These are phyloP conservation scores for Ectropis crepuscularia DNA, from an alignment of 2,888 invertebrate genomes.

Conservation along the genomic window DNA sequence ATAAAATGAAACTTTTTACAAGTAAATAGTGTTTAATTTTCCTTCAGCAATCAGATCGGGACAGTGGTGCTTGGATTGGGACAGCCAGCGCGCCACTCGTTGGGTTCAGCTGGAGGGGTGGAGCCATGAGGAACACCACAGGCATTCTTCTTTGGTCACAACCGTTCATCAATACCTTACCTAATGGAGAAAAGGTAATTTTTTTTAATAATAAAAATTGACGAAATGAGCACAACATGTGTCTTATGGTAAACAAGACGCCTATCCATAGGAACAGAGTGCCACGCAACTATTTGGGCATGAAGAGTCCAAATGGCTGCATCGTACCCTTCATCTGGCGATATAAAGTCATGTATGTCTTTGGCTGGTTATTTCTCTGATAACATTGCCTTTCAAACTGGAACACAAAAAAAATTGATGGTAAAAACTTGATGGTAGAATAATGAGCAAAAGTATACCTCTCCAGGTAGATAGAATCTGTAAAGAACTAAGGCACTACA, in stretches of 20 bases:
- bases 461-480: no score
- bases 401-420: no score
- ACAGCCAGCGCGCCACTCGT: slow-evolving; percentile 52
- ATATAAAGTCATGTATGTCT: neutral
- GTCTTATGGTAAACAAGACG: no score
- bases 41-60: neutral
- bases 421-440: no score
- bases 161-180: slow-evolving; percentile 56
- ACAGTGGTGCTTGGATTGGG: slow-evolving; percentile 12
- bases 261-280: no score
- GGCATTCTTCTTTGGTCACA: slow-evolving; percentile 18
- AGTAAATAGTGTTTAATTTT: neutral
- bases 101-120: slow-evolving; percentile 96
- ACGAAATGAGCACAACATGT: neutral
- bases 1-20: neutral
- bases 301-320: no score
- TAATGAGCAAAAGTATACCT: no score
- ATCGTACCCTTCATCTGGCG: no score
- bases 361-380: no score
- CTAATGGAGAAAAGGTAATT: slow-evolving; percentile 78
- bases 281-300: no score
- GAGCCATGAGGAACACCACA: slow-evolving; percentile 84
- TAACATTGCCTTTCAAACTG: no score
- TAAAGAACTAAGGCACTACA: no score
- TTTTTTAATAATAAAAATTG: neutral